Conservation (phyloP, 2,888 invertebrate species). For the Lamellibrachia columna region DNA sequence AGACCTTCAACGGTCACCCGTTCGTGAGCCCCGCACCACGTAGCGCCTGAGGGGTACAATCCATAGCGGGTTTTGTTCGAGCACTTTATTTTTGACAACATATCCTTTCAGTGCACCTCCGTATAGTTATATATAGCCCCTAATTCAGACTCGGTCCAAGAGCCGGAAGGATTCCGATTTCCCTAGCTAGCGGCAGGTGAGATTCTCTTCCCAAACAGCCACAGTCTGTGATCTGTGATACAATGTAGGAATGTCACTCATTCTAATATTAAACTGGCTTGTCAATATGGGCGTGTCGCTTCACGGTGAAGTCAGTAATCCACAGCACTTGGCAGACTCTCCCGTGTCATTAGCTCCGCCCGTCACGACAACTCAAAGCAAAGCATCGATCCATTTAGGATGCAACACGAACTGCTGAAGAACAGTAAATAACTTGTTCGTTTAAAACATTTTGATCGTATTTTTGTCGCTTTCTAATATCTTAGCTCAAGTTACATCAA, state of each 20-base stretch:
- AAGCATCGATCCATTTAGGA: neutral
- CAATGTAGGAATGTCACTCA: neutral
- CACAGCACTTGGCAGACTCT: neutral
- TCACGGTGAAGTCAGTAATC: neutral
- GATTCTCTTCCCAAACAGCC: neutral
- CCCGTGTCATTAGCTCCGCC: neutral
- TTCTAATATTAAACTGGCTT: neutral
- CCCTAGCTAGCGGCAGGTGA: neutral
- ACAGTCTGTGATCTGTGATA: neutral
- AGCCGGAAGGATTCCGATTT: neutral
- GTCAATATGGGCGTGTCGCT: neutral
- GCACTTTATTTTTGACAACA: conserved; percentile 12
- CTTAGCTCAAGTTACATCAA: neutral
- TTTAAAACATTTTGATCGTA: neutral
- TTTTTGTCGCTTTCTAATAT: neutral
- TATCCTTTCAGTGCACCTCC: neutral
- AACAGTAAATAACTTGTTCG: neutral
- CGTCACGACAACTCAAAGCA: neutral
- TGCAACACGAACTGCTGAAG: neutral
- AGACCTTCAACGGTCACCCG: neutral
- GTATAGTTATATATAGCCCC: neutral
- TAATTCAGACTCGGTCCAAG: neutral
- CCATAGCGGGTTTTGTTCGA: neutral
- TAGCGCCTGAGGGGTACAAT: neutral
- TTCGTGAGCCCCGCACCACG: neutral